Percentiles rank a stretch among this genome's conserved stretches.
Evolutionary conservation across 2,888 invertebrate species (phyloP).

Genomic region (Drosophila infuscata): DNA sequence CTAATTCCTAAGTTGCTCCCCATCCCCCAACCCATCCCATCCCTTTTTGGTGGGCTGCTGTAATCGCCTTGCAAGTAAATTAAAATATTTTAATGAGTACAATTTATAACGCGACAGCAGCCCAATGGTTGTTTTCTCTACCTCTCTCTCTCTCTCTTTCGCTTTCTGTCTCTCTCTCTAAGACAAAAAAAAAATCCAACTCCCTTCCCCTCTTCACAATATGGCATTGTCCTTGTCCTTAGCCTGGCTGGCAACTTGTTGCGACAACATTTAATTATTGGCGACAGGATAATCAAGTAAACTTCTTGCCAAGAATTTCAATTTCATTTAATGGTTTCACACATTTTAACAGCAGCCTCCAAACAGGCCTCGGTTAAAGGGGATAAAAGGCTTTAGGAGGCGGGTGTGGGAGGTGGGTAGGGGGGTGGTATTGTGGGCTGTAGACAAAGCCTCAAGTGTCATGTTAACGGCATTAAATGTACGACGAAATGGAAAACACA

Average conservation of each 20-base stretch:
- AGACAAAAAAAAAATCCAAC: not conserved
- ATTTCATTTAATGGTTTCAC: constrained; percentile 78
- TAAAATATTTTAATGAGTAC: constrained; percentile 81
- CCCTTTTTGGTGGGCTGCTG: constrained; percentile 12
- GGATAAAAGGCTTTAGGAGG: not conserved
- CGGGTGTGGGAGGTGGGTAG: not conserved
- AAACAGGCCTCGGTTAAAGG: not conserved
- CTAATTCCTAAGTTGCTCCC: not conserved
- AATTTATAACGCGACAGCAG: constrained; percentile 74
- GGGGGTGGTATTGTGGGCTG: not conserved
- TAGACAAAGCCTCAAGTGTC: constrained; percentile 72
- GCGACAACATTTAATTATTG: constrained; percentile 79
- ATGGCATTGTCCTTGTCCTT: constrained; percentile 24
- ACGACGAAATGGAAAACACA: constrained; percentile 31
- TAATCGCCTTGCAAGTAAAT: constrained; percentile 71
- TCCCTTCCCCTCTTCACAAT: not conserved
- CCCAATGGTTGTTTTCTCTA: not conserved
- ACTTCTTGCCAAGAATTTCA: constrained; percentile 80
- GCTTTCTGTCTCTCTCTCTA: not conserved
- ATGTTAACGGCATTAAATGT: constrained; percentile 72
- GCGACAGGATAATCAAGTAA: constrained; percentile 80
- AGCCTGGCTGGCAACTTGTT: constrained; percentile 67
- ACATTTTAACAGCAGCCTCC: constrained; percentile 61
- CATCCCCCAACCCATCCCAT: not conserved
- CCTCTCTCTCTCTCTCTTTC: not conserved